These are phyloP conservation scores for Agapornis roseicollis DNA, from an alignment of 2,113 vertebrate species.

Conservation along the genomic window DNA sequence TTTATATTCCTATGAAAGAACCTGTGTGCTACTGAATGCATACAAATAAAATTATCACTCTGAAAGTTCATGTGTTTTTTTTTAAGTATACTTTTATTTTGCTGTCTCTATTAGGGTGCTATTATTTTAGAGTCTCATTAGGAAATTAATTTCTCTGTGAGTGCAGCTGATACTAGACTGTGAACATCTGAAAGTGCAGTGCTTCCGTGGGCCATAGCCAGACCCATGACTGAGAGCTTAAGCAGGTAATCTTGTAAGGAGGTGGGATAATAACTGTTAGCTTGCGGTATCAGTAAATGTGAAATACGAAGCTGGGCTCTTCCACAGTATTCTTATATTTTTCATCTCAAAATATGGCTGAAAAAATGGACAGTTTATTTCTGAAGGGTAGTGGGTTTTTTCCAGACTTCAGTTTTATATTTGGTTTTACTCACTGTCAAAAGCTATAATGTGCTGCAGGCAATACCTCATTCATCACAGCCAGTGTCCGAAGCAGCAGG, in stretches of 20 bases:
- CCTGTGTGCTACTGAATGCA: neutral
- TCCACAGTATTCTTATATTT: neutral
- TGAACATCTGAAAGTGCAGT: neutral
- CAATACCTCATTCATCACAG: neutral
- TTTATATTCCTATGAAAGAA: neutral
- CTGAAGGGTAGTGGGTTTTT: neutral
- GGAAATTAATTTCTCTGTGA: neutral
- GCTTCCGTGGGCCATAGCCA: neutral
- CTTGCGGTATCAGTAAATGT: neutral
- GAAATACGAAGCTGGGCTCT: neutral
- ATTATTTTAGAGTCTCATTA: neutral
- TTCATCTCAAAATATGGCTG: neutral
- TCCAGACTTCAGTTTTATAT: neutral
- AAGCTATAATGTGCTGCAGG: neutral
- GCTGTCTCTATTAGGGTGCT: neutral
- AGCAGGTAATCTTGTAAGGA: neutral
- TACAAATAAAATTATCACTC: constrained; percentile 36
- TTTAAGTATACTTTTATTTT: neutral
- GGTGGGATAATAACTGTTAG: neutral
- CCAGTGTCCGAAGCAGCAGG: neutral
- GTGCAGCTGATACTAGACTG: neutral
- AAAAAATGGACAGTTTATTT: neutral
- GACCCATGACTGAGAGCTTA: neutral
- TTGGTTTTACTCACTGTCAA: neutral
- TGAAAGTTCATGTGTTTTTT: neutral